phyloP scores from a whole-genome alignment of 2,888 invertebrate species.

The Muschampia plurimacula region DNA sequence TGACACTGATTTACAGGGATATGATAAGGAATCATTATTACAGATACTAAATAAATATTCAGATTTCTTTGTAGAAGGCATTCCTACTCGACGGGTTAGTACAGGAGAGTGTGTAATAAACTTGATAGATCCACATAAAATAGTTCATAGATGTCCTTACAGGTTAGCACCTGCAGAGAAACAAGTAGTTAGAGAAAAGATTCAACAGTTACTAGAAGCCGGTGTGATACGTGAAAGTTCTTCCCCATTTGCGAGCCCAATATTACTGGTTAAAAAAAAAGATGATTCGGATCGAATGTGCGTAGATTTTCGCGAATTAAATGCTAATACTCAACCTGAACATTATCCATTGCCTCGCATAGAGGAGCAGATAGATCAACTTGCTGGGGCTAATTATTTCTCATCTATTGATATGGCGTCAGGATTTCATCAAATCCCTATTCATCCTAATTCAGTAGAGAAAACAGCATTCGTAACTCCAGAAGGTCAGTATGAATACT shows the following conservation, averaged over 20 bases:
- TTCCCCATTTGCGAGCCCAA: slow-evolving; percentile 51
- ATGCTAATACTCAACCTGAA: not conserved
- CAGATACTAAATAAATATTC: slow-evolving; percentile 44
- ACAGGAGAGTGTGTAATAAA: not conserved
- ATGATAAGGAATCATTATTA: slow-evolving; percentile 33
- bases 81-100: not conserved
- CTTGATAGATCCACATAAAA: slow-evolving; percentile 10
- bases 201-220: slow-evolving; percentile 41
- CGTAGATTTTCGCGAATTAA: slow-evolving; percentile 44
- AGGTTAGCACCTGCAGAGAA: slow-evolving; percentile 17
- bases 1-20: slow-evolving; percentile 40
- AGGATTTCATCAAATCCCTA: too few relatives aligned
- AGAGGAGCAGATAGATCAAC: not conserved
- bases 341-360: not conserved
- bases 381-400: not conserved
- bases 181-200: slow-evolving; percentile 36
- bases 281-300: slow-evolving; percentile 50
- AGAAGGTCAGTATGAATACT: too few relatives aligned
- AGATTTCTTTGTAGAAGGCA: slow-evolving; percentile 25
- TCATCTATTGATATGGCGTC: too few relatives aligned
- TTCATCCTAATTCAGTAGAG: too few relatives aligned
- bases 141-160: slow-evolving; percentile 2
- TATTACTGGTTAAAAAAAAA: slow-evolving; percentile 47
- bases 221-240: slow-evolving; percentile 48
- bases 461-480: too few relatives aligned